These are phyloP conservation scores for Epicampocera succincta DNA, from an alignment of 2,888 invertebrate genomes.

Conservation along the genomic window DNA sequence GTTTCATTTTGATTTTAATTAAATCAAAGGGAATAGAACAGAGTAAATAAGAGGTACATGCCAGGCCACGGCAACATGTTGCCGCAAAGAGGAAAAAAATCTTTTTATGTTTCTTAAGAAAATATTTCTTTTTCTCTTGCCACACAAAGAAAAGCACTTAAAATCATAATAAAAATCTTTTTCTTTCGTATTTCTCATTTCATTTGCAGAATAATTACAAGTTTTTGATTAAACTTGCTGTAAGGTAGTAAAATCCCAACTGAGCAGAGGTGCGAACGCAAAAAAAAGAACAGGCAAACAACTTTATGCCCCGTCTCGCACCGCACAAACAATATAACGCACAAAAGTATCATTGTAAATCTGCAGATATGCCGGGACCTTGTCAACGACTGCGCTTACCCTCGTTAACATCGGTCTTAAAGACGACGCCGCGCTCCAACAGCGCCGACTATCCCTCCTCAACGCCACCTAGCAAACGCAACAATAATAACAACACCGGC, in stretches of 20 bases:
- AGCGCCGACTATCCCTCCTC: constrained; percentile 65
- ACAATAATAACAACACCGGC: constrained; percentile 1
- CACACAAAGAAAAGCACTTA: constrained; percentile 33
- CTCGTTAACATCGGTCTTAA: constrained; percentile 73
- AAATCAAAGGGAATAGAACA: constrained; percentile 7
- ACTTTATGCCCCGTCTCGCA: neutral
- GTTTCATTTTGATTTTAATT: constrained; percentile 33
- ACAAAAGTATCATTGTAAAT: neutral
- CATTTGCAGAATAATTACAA: constrained; percentile 23
- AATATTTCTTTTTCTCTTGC: neutral
- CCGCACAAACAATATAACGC: neutral
- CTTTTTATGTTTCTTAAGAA: constrained; percentile 2
- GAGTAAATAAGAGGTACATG: too few relatives aligned
- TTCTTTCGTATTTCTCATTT: constrained; percentile 14
- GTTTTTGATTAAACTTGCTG: constrained; percentile 2
- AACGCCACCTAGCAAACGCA: constrained; percentile 29
- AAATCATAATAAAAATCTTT: constrained; percentile 11
- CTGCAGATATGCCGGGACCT: constrained; percentile 62
- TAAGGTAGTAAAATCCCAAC: neutral
- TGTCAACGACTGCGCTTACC: constrained; percentile 77
- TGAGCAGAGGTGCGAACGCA: neutral
- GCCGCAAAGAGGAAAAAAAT: constrained; percentile 10
- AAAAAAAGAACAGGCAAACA: neutral
- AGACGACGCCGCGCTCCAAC: constrained; percentile 69
- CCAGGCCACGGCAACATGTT: neutral